Evolutionary conservation across 2,113 vertebrate genomes (phyloP).

Genomic region (Nematolebias whitei): DNA sequence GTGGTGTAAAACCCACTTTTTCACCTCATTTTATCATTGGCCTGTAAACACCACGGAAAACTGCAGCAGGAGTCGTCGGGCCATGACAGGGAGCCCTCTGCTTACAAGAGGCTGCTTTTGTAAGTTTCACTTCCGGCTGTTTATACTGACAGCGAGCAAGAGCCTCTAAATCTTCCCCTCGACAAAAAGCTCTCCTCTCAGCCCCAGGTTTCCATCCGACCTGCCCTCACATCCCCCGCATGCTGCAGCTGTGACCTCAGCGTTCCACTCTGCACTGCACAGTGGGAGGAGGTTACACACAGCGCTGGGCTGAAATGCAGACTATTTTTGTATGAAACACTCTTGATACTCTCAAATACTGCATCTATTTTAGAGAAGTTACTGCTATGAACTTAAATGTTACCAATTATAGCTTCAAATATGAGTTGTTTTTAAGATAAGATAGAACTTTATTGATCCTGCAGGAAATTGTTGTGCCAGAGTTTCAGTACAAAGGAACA

Average conservation of each 20-base stretch:
- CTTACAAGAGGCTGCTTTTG: slow-evolving; percentile 45
- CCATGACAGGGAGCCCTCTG: slow-evolving; percentile 41
- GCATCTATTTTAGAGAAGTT: slow-evolving; percentile 27
- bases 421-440: neutral
- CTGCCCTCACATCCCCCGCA: slow-evolving; percentile 62
- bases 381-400: slow-evolving; percentile 6
- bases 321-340: slow-evolving; percentile 45
- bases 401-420: slow-evolving; percentile 15
- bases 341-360: slow-evolving; percentile 32
- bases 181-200: slow-evolving; percentile 56
- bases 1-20: neutral
- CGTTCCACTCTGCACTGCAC: slow-evolving; percentile 53
- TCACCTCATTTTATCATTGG: slow-evolving; percentile 59
- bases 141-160: slow-evolving; percentile 58
- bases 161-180: slow-evolving; percentile 56
- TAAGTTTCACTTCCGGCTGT: slow-evolving; percentile 68
- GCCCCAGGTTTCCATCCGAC: slow-evolving; percentile 56
- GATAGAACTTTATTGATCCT: no score
- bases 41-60: slow-evolving; percentile 62
- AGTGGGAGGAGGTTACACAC: slow-evolving; percentile 61
- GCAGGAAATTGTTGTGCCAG: no score
- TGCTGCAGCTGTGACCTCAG: slow-evolving; percentile 69
- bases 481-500: no score
- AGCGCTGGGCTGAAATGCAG: slow-evolving; percentile 36
- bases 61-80: slow-evolving; percentile 64